Evolutionary conservation across 37 sponge, comb jelly and placozoan genomes (phyloP).

Genomic region (Oscarella lobularis): DNA sequence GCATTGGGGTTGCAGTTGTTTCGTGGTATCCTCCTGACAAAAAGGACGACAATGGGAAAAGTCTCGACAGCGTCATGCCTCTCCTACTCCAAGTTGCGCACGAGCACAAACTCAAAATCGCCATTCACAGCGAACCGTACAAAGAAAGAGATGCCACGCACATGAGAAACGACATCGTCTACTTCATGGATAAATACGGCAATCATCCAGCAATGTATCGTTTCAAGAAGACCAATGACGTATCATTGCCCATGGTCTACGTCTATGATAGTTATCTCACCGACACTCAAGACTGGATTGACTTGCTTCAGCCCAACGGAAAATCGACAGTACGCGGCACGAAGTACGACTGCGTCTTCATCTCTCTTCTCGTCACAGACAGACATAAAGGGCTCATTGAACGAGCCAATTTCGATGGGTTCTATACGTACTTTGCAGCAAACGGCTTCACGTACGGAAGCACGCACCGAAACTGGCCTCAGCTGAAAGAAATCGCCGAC

Average conservation of each 20-base stretch:
- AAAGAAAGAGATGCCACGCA: slow-evolving; percentile 20
- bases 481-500: slow-evolving; percentile 24
- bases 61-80: slow-evolving; percentile 40
- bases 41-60: slow-evolving; percentile 47
- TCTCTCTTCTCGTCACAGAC: slow-evolving; percentile 36
- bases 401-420: slow-evolving; percentile 70
- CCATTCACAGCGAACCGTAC: slow-evolving; percentile 78
- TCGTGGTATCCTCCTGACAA: slow-evolving; percentile 64
- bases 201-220: slow-evolving; percentile 61
- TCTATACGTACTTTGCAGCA: slow-evolving; percentile 83
- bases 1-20: slow-evolving; percentile 57
- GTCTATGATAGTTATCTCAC: slow-evolving; percentile 67
- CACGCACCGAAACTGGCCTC: slow-evolving; percentile 32
- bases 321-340: slow-evolving; percentile 42
- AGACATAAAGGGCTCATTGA: slow-evolving; percentile 13
- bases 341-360: slow-evolving; percentile 26
- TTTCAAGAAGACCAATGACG: background rate
- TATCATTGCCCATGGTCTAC: slow-evolving; percentile 42
- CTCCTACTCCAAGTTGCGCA: slow-evolving; percentile 40
- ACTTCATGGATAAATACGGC: slow-evolving; percentile 39
- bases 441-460: slow-evolving; percentile 68
- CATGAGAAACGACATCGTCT: slow-evolving; percentile 42
- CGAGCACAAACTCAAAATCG: slow-evolving; percentile 35
- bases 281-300: slow-evolving; percentile 39
- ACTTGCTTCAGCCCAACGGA: slow-evolving; percentile 24